These are phyloP conservation scores for Chaitophorus viminalis DNA, from an alignment of 2,888 invertebrate genomes.

Conservation along the genomic window DNA sequence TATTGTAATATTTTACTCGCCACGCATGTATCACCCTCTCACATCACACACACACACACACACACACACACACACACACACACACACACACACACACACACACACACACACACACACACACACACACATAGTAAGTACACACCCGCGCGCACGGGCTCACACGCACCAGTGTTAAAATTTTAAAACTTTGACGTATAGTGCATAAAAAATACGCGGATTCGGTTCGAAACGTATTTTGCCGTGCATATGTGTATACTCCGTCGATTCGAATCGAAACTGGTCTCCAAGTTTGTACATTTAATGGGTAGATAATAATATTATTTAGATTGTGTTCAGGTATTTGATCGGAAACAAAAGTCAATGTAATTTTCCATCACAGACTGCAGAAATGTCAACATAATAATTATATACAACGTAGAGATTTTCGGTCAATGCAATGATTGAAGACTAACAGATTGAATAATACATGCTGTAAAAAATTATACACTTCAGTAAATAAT, in stretches of 20 bases:
- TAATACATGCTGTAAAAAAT: no score
- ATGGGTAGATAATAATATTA: no score
- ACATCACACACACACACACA: neutral
- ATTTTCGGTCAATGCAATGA: no score
- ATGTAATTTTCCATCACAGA: no score
- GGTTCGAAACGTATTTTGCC: neutral
- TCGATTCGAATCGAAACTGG: constrained; percentile 13
- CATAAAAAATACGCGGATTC: neutral
- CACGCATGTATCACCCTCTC: constrained; percentile 30
- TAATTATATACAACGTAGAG: no score
- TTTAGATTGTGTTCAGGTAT: no score
- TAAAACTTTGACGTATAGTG: neutral
- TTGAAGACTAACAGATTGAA: no score
- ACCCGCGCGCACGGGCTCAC: neutral
- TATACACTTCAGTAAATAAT: no score
- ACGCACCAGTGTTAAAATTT: neutral
- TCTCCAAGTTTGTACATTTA: neutral
- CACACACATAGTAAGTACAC: neutral
- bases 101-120: neutral
- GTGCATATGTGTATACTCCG: neutral
- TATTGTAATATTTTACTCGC: constrained; percentile 52
- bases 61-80: neutral
- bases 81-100: neutral
- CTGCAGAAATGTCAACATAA: no score
- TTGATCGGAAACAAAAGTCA: neutral